Evolutionary conservation across 35 echinoderm and acorn worm species (phyloP).

Genomic region (Acanthaster planci): DNA sequence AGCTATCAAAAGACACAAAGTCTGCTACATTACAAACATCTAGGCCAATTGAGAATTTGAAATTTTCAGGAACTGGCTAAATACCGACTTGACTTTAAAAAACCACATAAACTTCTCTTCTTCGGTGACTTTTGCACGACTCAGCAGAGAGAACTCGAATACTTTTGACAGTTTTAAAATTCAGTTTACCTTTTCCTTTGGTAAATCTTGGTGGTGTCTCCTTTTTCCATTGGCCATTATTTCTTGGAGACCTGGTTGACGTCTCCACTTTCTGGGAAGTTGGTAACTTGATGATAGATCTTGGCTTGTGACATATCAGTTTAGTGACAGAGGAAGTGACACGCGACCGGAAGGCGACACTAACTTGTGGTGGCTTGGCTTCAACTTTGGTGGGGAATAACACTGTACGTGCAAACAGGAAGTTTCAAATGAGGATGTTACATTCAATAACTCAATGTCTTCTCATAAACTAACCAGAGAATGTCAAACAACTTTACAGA

Average conservation of each 20-base stretch:
- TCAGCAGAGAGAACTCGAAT: no score
- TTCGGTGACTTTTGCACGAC: no score
- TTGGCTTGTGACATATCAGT: not conserved
- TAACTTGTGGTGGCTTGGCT: constrained; percentile 73
- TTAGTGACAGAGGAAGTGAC: not conserved
- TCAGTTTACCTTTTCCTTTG: constrained; percentile 8
- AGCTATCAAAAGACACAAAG: no score
- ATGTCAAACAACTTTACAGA: no score
- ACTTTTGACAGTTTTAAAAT: not conserved
- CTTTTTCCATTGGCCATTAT: not conserved
- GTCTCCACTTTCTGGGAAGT: not conserved
- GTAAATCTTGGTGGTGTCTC: not conserved
- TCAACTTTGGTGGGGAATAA: constrained; percentile 62
- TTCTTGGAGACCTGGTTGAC: not conserved
- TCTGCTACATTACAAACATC: no score
- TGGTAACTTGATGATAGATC: constrained; percentile 42
- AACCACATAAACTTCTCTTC: no score
- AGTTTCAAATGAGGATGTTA: no score
- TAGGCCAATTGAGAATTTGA: no score
- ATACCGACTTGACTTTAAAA: no score
- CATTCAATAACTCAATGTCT: no score
- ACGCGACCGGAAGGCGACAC: constrained; percentile 50
- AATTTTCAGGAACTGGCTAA: no score
- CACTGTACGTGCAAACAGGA: constrained; percentile 32
- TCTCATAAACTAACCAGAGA: no score